Percentiles rank a stretch among this genome's conserved stretches.
phyloP scores from a whole-genome alignment of 2,888 invertebrate species.

The Eupithecia tripunctaria region DNA sequence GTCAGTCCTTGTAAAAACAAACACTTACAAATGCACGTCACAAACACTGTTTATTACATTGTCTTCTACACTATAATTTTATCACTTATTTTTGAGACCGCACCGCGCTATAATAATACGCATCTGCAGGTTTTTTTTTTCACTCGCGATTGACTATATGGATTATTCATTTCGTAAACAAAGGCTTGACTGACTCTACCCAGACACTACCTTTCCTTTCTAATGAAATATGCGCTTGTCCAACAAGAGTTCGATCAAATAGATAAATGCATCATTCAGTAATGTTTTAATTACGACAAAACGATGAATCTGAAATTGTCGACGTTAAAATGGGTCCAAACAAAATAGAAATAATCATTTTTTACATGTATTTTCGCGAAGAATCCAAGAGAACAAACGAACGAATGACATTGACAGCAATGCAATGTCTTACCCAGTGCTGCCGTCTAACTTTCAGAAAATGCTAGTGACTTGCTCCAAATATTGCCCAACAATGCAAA shows the following conservation, averaged over 20 bases:
- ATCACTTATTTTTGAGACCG: background rate
- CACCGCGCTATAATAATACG: slow-evolving; percentile 31
- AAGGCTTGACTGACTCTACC: slow-evolving; percentile 36
- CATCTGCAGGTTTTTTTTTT: slow-evolving; percentile 35
- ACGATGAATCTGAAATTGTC: background rate
- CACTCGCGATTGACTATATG: slow-evolving; percentile 48
- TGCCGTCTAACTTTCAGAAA: too few relatives aligned
- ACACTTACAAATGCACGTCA: slow-evolving; percentile 28
- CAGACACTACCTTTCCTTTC: slow-evolving; percentile 37
- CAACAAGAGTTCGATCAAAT: slow-evolving; percentile 33
- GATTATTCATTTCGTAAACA: slow-evolving; percentile 61
- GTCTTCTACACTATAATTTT: slow-evolving; percentile 41
- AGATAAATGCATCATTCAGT: background rate
- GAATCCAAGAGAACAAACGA: background rate
- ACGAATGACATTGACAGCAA: too few relatives aligned
- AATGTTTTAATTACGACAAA: background rate
- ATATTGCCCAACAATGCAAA: too few relatives aligned
- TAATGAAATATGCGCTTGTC: slow-evolving; percentile 54
- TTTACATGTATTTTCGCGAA: background rate
- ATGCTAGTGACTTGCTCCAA: too few relatives aligned
- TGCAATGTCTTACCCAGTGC: too few relatives aligned
- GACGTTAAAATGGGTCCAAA: background rate
- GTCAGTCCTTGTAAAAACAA: background rate
- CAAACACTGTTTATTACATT: slow-evolving; percentile 50
- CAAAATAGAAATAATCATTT: background rate